A percentile compares a stretch with the other conserved stretches of the same genome.
phyloP scores from a whole-genome alignment of 92 coral and sea anemone genomes.

The Zoanthus gigantus region DNA sequence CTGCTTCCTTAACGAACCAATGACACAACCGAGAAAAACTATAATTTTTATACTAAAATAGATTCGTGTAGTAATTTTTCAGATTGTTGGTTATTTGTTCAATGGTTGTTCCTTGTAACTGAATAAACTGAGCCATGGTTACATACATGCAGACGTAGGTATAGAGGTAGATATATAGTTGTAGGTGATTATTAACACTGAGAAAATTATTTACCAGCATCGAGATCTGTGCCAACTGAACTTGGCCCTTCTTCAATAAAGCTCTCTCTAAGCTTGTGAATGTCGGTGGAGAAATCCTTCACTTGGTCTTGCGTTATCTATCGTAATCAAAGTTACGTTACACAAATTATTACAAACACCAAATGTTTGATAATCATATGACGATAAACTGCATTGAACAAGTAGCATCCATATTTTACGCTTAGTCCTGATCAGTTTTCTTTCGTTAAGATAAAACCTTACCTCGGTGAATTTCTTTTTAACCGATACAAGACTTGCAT shows the following conservation, averaged over 20 bases:
- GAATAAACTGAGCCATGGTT: no score
- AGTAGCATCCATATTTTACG: no score
- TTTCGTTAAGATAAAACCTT: neutral
- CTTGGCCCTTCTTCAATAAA: slow-evolving; percentile 94
- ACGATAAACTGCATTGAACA: no score
- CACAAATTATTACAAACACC: neutral
- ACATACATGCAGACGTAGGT: no score
- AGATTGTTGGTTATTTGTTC: no score
- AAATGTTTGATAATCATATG: neutral
- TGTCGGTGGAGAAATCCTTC: slow-evolving; percentile 83
- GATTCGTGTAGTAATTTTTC: no score
- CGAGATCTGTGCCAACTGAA: slow-evolving; percentile 92
- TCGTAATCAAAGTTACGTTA: neutral
- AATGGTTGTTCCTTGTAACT: no score
- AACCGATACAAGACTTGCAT: slow-evolving; percentile 95
- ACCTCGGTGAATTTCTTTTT: slow-evolving; percentile 99
- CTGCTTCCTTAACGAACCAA: neutral
- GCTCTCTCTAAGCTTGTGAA: slow-evolving; percentile 90
- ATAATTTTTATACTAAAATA: no score
- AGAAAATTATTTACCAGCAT: slow-evolving; percentile 70
- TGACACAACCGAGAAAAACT: neutral
- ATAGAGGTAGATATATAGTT: no score
- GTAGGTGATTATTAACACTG: no score
- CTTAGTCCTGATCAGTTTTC: no score
- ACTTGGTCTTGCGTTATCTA: slow-evolving; percentile 99